Conservation (phyloP, 2,797 vertebrate species). For the Todus mexicanus region DNA sequence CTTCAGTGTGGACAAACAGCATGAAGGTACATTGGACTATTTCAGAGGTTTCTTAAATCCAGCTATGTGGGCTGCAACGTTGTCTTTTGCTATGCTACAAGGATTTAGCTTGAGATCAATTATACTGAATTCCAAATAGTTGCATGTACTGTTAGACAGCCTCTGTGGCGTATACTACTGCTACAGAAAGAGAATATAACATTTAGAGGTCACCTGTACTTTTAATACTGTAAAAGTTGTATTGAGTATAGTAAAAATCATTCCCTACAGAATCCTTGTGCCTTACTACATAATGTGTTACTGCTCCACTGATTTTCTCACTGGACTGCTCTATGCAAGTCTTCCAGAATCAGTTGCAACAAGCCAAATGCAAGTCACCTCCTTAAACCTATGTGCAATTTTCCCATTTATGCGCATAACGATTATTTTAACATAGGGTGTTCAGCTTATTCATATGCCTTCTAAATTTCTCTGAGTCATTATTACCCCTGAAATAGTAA, state of each 20-base stretch:
- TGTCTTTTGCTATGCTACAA: neutral
- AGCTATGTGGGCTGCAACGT: neutral
- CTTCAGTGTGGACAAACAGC: neutral
- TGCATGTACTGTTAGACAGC: neutral
- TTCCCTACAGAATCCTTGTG: neutral
- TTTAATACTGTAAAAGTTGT: neutral
- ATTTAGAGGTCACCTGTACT: neutral
- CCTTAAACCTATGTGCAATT: neutral
- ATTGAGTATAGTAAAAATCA: neutral
- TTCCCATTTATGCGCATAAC: neutral
- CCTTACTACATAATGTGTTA: neutral
- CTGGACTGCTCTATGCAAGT: neutral
- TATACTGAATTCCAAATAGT: neutral
- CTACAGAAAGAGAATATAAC: neutral
- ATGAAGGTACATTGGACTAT: neutral
- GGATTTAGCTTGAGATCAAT: neutral
- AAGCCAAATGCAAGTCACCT: neutral
- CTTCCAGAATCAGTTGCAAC: neutral
- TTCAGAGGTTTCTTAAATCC: neutral
- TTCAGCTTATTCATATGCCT: neutral
- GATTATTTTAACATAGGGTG: neutral
- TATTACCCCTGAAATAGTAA: neutral
- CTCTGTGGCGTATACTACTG: accelerated
- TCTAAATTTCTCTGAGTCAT: neutral
- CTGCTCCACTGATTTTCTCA: neutral